Evolutionary conservation across 2,113 vertebrate species (phyloP).

Genomic region (Hystrix cristata): DNA sequence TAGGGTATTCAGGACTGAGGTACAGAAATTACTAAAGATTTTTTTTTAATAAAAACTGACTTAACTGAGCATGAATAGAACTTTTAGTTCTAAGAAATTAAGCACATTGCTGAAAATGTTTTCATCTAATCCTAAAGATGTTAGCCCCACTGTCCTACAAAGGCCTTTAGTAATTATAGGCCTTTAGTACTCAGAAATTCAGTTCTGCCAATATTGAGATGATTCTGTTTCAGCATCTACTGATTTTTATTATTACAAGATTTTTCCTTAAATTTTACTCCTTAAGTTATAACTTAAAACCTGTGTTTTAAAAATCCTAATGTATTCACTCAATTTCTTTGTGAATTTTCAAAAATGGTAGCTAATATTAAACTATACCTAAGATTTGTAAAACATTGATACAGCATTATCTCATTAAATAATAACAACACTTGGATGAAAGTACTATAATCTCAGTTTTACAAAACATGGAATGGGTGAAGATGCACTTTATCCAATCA

Average conservation of each 20-base stretch:
- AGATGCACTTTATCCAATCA: neutral
- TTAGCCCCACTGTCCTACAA: neutral
- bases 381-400: neutral
- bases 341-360: slow-evolving; percentile 29
- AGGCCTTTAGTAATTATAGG: neutral
- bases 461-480: neutral
- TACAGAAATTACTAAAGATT: neutral
- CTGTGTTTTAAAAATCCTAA: neutral
- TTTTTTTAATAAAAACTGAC: slow-evolving; percentile 37
- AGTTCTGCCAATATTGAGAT: slow-evolving; percentile 19
- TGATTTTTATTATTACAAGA: neutral
- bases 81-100: slow-evolving; percentile 47
- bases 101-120: slow-evolving; percentile 5
- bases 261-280: slow-evolving; percentile 50
- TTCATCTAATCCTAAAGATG: slow-evolving; percentile 42
- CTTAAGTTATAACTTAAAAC: slow-evolving; percentile 1
- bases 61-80: slow-evolving; percentile 12
- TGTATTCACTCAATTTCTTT: neutral
- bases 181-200: neutral
- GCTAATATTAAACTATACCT: neutral
- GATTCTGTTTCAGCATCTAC: slow-evolving; percentile 34
- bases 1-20: neutral
- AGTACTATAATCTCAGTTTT: neutral
- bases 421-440: neutral
- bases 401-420: slow-evolving; percentile 10